Evolutionary conservation across 2,797 vertebrate genomes (phyloP).

Genomic region (Halcyon chelicuti): DNA sequence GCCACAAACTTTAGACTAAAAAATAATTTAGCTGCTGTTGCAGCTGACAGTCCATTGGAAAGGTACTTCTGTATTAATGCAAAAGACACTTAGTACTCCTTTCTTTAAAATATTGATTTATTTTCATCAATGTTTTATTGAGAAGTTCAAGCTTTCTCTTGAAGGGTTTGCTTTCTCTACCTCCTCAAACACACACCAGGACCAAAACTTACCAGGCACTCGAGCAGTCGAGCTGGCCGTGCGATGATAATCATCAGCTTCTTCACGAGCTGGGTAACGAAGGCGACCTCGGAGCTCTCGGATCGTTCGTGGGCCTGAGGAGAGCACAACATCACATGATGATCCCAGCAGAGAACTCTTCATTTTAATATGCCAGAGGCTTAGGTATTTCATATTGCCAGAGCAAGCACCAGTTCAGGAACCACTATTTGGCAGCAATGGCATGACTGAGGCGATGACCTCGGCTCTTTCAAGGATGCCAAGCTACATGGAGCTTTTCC

Average conservation of each 20-base stretch:
- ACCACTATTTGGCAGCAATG: not conserved
- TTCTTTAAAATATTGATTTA: not conserved
- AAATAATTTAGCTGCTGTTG: not conserved
- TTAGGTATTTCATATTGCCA: not conserved
- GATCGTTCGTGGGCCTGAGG: slow-evolving; percentile 93
- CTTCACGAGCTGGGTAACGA: slow-evolving; percentile 92
- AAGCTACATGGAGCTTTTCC: not conserved
- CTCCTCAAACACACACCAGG: not conserved
- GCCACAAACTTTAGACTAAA: not conserved
- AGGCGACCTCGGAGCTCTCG: slow-evolving; percentile 93
- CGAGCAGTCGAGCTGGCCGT: slow-evolving; percentile 92
- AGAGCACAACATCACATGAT: slow-evolving; percentile 7
- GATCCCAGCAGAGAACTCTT: not conserved
- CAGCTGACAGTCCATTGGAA: not conserved
- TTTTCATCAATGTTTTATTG: not conserved
- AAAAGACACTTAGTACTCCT: not conserved
- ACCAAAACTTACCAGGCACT: slow-evolving; percentile 90
- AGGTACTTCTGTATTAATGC: not conserved
- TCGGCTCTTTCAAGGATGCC: not conserved
- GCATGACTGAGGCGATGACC: not conserved
- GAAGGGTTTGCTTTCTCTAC: not conserved
- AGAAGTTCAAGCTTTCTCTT: not conserved
- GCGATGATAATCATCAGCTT: slow-evolving; percentile 97
- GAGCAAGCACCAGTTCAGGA: not conserved
- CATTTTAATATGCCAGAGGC: not conserved